These are phyloP conservation scores for Tupiocoris notatus DNA, from an alignment of 2,888 invertebrate genomes.

Conservation along the genomic window DNA sequence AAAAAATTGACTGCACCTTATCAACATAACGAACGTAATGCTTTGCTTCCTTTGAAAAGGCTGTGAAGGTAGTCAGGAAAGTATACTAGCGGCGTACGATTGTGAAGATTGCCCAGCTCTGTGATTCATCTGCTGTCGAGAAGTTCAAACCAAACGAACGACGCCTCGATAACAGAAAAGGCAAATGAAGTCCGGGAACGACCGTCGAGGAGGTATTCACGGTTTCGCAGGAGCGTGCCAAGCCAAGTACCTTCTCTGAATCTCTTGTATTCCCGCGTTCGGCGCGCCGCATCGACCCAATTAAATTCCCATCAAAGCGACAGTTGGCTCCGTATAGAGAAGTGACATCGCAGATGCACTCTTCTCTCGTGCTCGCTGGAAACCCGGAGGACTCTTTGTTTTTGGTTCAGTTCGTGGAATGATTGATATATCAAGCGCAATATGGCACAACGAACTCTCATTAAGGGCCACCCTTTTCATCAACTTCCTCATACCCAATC, in stretches of 20 bases:
- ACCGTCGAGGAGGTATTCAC: too few species aligned
- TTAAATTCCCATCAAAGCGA: slow-evolving; percentile 34
- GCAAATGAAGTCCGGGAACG: too few species aligned
- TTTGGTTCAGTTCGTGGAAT: slow-evolving; percentile 24
- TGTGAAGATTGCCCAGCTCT: too few species aligned
- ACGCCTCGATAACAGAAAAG: too few species aligned
- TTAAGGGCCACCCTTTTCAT: slow-evolving; percentile 32
- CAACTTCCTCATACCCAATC: slow-evolving; percentile 23
- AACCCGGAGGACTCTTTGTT: slow-evolving; percentile 18
- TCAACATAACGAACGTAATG: too few species aligned
- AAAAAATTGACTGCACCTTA: too few species aligned
- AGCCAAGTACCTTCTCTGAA: neutral
- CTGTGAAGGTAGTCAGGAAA: too few species aligned
- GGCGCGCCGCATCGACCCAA: slow-evolving; percentile 2
- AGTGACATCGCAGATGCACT: slow-evolving; percentile 37
- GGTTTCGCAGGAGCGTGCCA: too few species aligned
- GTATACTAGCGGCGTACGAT: too few species aligned
- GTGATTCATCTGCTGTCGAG: too few species aligned
- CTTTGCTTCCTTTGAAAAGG: too few species aligned
- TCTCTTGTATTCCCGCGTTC: slow-evolving; percentile 9
- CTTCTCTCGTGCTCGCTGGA: neutral
- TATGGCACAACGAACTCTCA: slow-evolving; percentile 41
- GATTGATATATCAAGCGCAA: slow-evolving; percentile 41
- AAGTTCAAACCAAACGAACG: too few species aligned
- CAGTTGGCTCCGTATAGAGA: slow-evolving; percentile 34